These are phyloP conservation scores for Entelurus aequoreus DNA, from an alignment of 2,113 vertebrate species.

Conservation along the genomic window DNA sequence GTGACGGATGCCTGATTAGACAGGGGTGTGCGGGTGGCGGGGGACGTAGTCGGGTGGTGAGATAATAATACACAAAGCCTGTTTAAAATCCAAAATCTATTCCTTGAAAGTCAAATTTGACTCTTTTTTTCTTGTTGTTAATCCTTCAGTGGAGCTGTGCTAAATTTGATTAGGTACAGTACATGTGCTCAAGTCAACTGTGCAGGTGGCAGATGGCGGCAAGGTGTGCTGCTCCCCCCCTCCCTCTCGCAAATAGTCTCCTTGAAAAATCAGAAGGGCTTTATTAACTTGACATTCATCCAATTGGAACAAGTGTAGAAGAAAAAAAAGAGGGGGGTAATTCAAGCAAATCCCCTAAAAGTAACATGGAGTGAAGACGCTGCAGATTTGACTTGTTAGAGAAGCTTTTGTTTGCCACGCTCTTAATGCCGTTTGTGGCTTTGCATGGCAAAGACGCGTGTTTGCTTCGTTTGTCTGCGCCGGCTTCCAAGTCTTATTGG, in stretches of 20 bases:
- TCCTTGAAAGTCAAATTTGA: conserved; percentile 91
- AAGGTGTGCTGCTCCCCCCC: conserved; percentile 63
- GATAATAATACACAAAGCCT: conserved; percentile 80
- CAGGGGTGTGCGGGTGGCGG: conserved; percentile 78
- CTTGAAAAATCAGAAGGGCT: conserved; percentile 65
- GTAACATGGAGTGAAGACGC: conserved; percentile 5
- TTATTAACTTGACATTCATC: conserved; percentile 61
- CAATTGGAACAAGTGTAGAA: conserved; percentile 57
- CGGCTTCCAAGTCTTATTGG: conserved; percentile 57
- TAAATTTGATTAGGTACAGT: conserved; percentile 92
- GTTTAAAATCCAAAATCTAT: conserved; percentile 95
- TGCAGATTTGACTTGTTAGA: conserved; percentile 59
- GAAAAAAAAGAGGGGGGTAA: neutral
- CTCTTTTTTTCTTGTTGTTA: conserved; percentile 49
- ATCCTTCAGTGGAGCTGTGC: conserved; percentile 71
- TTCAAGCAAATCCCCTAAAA: conserved; percentile 8
- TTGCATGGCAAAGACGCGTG: conserved; percentile 58
- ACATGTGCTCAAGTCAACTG: conserved; percentile 85
- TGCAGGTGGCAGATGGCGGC: conserved; percentile 79
- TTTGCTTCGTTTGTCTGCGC: conserved; percentile 62
- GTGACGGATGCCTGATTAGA: conserved; percentile 99
- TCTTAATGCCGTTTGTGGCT: conserved; percentile 62
- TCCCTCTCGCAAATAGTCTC: conserved; percentile 62
- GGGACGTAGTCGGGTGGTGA: conserved; percentile 32
- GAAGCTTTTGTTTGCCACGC: conserved; percentile 63